These are phyloP conservation scores for Petrolisthes cinctipes DNA, from an alignment of 2,888 invertebrate genomes.

Conservation along the genomic window DNA sequence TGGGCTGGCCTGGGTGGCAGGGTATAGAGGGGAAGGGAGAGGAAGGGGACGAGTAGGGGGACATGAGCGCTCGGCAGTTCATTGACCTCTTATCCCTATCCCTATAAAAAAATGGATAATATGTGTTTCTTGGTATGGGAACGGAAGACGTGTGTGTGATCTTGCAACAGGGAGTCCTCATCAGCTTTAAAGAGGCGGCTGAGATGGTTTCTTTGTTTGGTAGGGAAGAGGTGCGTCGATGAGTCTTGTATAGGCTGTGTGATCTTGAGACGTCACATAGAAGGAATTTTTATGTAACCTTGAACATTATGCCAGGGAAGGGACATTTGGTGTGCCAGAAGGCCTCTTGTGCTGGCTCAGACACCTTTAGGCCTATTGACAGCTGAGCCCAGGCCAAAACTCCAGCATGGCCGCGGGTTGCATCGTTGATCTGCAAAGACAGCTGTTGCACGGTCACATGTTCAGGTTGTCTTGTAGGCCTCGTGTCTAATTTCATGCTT, in stretches of 20 bases:
- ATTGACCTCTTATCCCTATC: constrained; percentile 25
- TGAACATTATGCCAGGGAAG: constrained; percentile 31
- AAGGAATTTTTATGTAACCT: constrained; percentile 20
- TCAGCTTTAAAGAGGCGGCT: constrained; percentile 41
- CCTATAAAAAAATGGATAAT: not conserved
- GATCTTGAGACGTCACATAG: not conserved
- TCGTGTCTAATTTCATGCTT: not conserved
- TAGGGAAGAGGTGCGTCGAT: not conserved
- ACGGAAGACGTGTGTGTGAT: not conserved
- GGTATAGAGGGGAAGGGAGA: not conserved
- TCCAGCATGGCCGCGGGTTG: constrained; percentile 36
- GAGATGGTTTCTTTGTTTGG: constrained; percentile 32
- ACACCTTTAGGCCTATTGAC: constrained; percentile 59
- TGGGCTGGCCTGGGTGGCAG: constrained; percentile 8
- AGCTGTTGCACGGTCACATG: constrained; percentile 8
- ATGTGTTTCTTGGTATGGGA: not conserved
- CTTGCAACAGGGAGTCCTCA: constrained; percentile 10
- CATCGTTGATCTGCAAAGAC: constrained; percentile 35
- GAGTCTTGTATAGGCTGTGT: not conserved
- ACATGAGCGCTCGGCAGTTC: not conserved
- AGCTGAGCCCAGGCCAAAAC: constrained; percentile 47
- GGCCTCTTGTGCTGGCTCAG: constrained; percentile 25
- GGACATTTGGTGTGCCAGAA: constrained; percentile 5
- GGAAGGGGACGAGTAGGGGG: not conserved
- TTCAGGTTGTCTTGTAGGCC: not conserved